A percentile compares a stretch with the other conserved stretches of the same genome.
Conservation (phyloP, 2,888 invertebrate species). For the Nematopogon swammerdamellus region DNA sequence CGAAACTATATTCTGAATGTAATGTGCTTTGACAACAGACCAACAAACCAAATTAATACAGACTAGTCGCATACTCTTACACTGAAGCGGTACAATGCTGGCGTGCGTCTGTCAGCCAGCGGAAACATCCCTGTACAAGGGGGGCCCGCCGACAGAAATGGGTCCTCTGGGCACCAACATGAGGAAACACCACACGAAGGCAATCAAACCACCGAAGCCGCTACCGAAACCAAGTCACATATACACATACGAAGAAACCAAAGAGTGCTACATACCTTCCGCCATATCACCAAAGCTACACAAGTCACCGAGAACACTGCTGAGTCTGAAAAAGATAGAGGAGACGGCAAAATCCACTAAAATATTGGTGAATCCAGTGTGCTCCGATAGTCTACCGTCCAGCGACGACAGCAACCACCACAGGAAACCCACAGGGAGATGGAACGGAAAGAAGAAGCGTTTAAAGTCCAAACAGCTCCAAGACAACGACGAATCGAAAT, state of each 20-base stretch:
- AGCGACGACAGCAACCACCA: conserved; percentile 43
- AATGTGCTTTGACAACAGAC: too few species aligned
- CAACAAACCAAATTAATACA: too few species aligned
- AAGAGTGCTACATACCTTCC: conserved; percentile 29
- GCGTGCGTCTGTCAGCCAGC: conserved; percentile 66
- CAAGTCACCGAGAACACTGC: conserved; percentile 31
- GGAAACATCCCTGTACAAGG: conserved; percentile 53
- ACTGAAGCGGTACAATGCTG: conserved; percentile 48
- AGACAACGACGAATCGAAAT: conserved; percentile 21
- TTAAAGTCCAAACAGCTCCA: conserved; percentile 30
- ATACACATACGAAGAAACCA: conserved; percentile 26
- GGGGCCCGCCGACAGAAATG: conserved; percentile 51
- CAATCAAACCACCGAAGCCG: conserved; percentile 34
- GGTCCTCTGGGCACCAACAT: conserved; percentile 47
- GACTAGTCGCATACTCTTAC: too few species aligned
- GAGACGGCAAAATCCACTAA: conserved; percentile 46
- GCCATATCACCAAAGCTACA: conserved; percentile 33
- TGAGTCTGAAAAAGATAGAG: conserved; percentile 45
- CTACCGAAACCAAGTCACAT: conserved; percentile 27
- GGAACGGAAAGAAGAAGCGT: conserved; percentile 49
- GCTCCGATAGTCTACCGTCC: conserved; percentile 36
- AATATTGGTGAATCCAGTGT: conserved; percentile 47
- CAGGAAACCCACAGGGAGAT: conserved; percentile 31
- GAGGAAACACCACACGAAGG: conserved; percentile 29
- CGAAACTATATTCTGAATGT: not conserved